A percentile compares a stretch with the other conserved stretches of the same genome.
phyloP scores from a whole-genome alignment of 1,140 invertebrate genomes.

The Brachionus manjavacas region DNA sequence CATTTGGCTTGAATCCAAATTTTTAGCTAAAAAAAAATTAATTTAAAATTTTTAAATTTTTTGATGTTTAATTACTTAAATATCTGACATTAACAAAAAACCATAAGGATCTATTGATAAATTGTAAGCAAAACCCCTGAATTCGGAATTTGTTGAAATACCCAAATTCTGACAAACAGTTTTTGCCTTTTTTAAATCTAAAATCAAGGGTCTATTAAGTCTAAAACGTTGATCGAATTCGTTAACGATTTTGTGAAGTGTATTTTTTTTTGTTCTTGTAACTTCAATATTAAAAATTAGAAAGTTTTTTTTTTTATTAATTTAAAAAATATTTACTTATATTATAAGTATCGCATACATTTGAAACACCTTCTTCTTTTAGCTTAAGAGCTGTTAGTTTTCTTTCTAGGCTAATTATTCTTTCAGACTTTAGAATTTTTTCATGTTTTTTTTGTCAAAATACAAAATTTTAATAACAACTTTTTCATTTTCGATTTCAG shows the following conservation, averaged over 20 bases:
- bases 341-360: neutral
- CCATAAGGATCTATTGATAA: no score
- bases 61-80: no score
- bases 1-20: no score
- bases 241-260: neutral
- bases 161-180: neutral
- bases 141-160: neutral
- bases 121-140: neutral
- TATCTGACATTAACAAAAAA: no score
- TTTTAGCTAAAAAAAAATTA: no score
- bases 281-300: no score
- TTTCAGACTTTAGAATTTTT: neutral
- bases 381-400: neutral
- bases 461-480: neutral
- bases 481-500: neutral
- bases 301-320: no score
- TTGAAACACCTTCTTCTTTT: neutral
- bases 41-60: no score
- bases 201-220: neutral
- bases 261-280: neutral
- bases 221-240: neutral
- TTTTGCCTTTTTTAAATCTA: neutral
- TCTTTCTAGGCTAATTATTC: no score
- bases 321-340: no score
- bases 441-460: neutral